Conservation (phyloP, 2,888 invertebrate species). For the Azorinus chamasolen region DNA sequence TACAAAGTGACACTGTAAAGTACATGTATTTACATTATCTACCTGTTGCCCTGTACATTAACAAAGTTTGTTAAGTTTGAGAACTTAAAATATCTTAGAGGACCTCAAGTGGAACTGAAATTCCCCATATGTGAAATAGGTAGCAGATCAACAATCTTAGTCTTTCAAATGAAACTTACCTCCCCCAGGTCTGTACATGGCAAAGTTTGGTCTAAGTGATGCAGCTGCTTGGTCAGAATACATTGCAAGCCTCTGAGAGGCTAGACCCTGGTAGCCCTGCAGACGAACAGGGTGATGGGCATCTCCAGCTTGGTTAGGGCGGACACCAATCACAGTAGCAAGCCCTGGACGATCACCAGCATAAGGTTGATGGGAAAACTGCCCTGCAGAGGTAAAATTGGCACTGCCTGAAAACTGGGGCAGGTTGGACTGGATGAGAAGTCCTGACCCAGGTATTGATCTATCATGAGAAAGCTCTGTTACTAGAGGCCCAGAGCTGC, state of each 20-base stretch:
- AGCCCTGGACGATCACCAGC: conserved; percentile 21
- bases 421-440: conserved; percentile 48
- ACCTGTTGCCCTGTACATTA: too few relatives aligned
- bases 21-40: too few relatives aligned
- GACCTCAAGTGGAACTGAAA: too few relatives aligned
- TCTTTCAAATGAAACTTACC: too few relatives aligned
- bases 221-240: conserved; percentile 49
- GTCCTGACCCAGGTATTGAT: conserved; percentile 22
- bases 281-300: conserved; percentile 39
- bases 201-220: conserved; percentile 24
- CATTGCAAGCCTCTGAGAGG: conserved; percentile 48
- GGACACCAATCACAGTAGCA: conserved; percentile 50
- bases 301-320: conserved; percentile 52
- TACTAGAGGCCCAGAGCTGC: conserved; percentile 22
- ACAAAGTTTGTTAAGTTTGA: too few relatives aligned
- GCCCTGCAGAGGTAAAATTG: conserved; percentile 28
- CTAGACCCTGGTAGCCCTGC: conserved; percentile 54
- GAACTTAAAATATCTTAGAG: too few relatives aligned
- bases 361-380: conserved; percentile 39
- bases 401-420: conserved; percentile 27
- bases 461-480: conserved; percentile 38
- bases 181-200: conserved; percentile 49
- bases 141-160: too few relatives aligned
- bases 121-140: too few relatives aligned
- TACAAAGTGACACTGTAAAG: too few relatives aligned